Base-by-base conservation (phyloP, 2,797 vertebrate genomes). In the Numenius phaeopus region DNA sequence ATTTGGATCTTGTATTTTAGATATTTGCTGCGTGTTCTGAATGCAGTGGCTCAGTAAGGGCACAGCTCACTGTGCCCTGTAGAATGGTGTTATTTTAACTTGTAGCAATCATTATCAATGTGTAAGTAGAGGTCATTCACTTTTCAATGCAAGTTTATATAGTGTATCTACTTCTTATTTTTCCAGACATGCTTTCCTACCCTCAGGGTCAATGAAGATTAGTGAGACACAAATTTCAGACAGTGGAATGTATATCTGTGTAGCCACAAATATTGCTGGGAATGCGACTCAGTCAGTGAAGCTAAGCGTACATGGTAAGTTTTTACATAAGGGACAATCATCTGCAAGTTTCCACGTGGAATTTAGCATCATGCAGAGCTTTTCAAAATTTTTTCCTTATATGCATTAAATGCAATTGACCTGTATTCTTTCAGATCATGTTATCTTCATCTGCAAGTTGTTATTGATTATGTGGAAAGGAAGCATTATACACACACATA, bases 191-290 rank as follows among this genome's bases (percentile, higher is more conserved):
- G 98, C 93, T 39, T 99, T 99, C 96, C 98, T 99, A 42, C 96
- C 99, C 85, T 99, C 99, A 21, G 99, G 99, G 32, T 99, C 99
- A 20, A 98, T 99, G 99, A 99, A 98, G 98, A 99, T 99, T 97
- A 97, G 98, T 5, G 98, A 99, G 83, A 98, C 98, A 37, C 99
- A 98, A 23, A 93, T 99, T 93, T 99, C 99, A 85, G 99, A 99
- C 96, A 98, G 97, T 69, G 99, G 99, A 83, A 98, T 98, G 88
- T 99, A 99, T 94, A 95, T 99, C 88, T 99, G 99, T 83, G 98
- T 99, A 29, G 99, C 99, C 87, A 99, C 99, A 89, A 99, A 99
- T 97, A 99, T 99, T 93, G 99, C 99, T 62, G 99, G 99, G 65
- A 99, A 99, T 69, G 97, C 99, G 87, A 99, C 99, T 89, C 99